Conservation (phyloP, 2,888 invertebrate genomes). For the Siphlonurus alternatus region DNA sequence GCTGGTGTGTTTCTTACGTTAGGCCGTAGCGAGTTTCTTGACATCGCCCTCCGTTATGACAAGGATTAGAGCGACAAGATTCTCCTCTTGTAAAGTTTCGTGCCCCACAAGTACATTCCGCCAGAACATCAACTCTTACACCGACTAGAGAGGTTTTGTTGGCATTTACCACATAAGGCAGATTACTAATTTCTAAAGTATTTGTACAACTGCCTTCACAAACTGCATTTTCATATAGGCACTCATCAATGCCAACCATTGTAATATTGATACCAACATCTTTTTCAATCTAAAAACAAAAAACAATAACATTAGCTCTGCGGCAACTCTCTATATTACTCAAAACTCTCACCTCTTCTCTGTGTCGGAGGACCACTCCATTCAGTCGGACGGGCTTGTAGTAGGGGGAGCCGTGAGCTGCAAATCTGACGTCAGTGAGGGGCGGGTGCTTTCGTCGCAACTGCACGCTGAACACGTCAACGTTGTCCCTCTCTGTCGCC, state of each 20-base stretch:
- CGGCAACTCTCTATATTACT: neutral
- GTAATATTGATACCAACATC: slow-evolving; percentile 91
- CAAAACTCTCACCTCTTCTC: slow-evolving; percentile 47
- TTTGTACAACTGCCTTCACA: slow-evolving; percentile 96
- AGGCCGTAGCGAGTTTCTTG: slow-evolving; percentile 77
- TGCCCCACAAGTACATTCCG: slow-evolving; percentile 87
- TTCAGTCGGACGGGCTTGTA: slow-evolving; percentile 88
- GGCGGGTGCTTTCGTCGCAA: slow-evolving; percentile 71
- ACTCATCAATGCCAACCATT: slow-evolving; percentile 96
- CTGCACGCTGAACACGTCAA: slow-evolving; percentile 94
- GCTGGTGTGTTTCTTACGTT: slow-evolving; percentile 21
- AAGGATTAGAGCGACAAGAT: slow-evolving; percentile 76
- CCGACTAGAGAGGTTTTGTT: slow-evolving; percentile 95
- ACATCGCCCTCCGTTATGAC: slow-evolving; percentile 93
- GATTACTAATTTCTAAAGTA: slow-evolving; percentile 68
- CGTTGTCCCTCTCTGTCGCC: slow-evolving; percentile 70
- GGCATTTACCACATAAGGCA: slow-evolving; percentile 91
- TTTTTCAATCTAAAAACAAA: slow-evolving; percentile 50
- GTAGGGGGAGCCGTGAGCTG: slow-evolving; percentile 91
- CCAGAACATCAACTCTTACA: slow-evolving; percentile 79
- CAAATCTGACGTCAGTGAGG: slow-evolving; percentile 80
- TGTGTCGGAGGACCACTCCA: slow-evolving; percentile 82
- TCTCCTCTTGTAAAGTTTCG: slow-evolving; percentile 81
- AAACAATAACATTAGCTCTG: slow-evolving; percentile 9
- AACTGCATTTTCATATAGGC: slow-evolving; percentile 84